A percentile compares a stretch with the other conserved stretches of the same genome.
These are phyloP conservation scores for Vicugna pacos DNA, from an alignment of 2,113 vertebrate genomes.

Conservation along the genomic window DNA sequence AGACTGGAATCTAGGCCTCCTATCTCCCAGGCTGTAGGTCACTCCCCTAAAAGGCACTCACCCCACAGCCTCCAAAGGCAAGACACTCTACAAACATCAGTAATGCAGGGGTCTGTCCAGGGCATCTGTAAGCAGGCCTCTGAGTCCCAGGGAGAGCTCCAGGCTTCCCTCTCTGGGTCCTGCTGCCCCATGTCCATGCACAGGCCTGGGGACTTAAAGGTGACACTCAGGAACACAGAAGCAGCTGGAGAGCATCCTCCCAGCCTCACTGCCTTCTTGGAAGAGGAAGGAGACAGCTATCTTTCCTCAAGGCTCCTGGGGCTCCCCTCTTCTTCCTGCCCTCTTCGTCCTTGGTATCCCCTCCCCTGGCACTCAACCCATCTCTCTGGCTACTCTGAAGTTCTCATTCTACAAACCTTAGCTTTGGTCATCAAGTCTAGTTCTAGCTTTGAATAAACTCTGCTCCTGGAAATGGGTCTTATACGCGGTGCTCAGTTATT, in stretches of 20 bases:
- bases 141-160: not conserved
- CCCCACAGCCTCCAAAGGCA: not conserved
- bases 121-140: not conserved
- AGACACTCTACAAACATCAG: not conserved
- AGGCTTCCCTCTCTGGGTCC: not conserved
- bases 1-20: not conserved
- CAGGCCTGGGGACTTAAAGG: not conserved
- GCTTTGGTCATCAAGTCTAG: too few relatives aligned
- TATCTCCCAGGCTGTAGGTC: not conserved
- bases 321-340: not conserved
- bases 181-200: too few relatives aligned
- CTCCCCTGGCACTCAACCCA: not conserved
- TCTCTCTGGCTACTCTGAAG: not conserved
- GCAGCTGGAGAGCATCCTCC: not conserved
- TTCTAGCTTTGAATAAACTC: not conserved
- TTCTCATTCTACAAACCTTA: not conserved
- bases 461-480: not conserved
- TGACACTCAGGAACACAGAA: not conserved
- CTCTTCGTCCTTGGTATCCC: not conserved
- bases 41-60: not conserved
- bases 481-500: not conserved
- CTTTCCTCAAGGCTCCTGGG: not conserved
- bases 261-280: not conserved
- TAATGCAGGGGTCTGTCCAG: not conserved
- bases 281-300: not conserved